These are phyloP conservation scores for Neoscelio sp. DNA, from an alignment of 2,888 invertebrate species.

Conservation along the genomic window DNA sequence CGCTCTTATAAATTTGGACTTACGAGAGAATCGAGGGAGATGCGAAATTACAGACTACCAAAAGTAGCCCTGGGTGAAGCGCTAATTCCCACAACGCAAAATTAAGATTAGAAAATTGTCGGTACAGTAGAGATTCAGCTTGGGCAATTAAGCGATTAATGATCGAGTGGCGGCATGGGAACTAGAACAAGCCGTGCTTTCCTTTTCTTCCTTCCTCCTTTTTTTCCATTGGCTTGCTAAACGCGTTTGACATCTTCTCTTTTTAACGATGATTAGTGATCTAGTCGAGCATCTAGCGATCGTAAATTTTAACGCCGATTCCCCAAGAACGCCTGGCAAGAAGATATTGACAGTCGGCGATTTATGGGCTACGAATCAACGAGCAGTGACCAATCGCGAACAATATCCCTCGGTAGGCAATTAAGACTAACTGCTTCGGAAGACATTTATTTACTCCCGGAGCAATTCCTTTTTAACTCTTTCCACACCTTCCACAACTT, in stretches of 20 bases:
- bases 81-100: constrained; percentile 46
- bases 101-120: constrained; percentile 66
- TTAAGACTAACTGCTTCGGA: constrained; percentile 44
- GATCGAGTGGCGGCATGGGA: constrained; percentile 70
- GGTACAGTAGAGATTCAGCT: constrained; percentile 56
- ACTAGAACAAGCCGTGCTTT: constrained; percentile 55
- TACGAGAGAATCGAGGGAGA: constrained; percentile 40
- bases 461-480: constrained; percentile 27
- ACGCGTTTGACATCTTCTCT: constrained; percentile 58
- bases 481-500: constrained; percentile 42
- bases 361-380: constrained; percentile 61
- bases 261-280: constrained; percentile 54
- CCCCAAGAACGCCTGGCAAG: constrained; percentile 68
- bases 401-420: constrained; percentile 55
- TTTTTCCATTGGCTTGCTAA: constrained; percentile 52
- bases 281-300: constrained; percentile 56
- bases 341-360: constrained; percentile 67
- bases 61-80: constrained; percentile 18
- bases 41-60: constrained; percentile 68
- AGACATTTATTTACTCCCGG: constrained; percentile 47
- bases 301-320: constrained; percentile 69
- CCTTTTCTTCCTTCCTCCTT: constrained; percentile 1
- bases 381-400: constrained; percentile 53
- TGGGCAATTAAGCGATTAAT: constrained; percentile 73
- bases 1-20: constrained; percentile 44